phyloP scores from a whole-genome alignment of 2,797 vertebrate species.

The Pseudochirops corinnae region DNA sequence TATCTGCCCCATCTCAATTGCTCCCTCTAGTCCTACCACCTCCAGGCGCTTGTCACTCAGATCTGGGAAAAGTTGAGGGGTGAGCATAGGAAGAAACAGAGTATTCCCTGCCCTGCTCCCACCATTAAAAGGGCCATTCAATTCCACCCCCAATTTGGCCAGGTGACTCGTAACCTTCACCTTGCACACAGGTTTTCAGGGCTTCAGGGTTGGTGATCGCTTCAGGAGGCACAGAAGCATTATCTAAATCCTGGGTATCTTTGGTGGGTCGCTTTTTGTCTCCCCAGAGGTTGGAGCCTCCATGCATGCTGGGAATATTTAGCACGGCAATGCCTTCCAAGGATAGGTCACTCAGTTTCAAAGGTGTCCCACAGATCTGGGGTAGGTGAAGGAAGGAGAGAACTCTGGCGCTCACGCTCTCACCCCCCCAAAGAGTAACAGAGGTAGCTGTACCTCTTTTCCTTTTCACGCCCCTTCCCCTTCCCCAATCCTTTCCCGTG shows the following conservation, averaged over 20 bases:
- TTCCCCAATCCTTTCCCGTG: neutral
- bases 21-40: constrained; percentile 94
- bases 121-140: neutral
- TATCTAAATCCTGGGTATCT: constrained; percentile 85
- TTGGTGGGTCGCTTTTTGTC: constrained; percentile 89
- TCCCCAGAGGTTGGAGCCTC: constrained; percentile 97
- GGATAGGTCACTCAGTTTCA: constrained; percentile 89
- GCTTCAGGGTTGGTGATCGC: constrained; percentile 91
- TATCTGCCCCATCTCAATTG: constrained; percentile 96
- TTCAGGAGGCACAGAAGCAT: constrained; percentile 81
- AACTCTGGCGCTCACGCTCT: neutral
- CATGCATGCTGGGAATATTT: constrained; percentile 97
- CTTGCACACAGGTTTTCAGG: constrained; percentile 92
- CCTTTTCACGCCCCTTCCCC: neutral
- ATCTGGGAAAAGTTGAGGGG: constrained; percentile 83
- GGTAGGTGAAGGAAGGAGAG: neutral
- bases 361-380: constrained; percentile 90
- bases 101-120: too few species aligned
- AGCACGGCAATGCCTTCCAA: constrained; percentile 94
- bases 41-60: constrained; percentile 92
- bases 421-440: neutral
- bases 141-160: neutral
- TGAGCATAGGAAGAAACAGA: constrained; percentile 29
- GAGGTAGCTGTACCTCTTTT: neutral
- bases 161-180: constrained; percentile 78